Evolutionary conservation across 2,797 vertebrate genomes (phyloP).

Genomic region (Molossus alvarezi): DNA sequence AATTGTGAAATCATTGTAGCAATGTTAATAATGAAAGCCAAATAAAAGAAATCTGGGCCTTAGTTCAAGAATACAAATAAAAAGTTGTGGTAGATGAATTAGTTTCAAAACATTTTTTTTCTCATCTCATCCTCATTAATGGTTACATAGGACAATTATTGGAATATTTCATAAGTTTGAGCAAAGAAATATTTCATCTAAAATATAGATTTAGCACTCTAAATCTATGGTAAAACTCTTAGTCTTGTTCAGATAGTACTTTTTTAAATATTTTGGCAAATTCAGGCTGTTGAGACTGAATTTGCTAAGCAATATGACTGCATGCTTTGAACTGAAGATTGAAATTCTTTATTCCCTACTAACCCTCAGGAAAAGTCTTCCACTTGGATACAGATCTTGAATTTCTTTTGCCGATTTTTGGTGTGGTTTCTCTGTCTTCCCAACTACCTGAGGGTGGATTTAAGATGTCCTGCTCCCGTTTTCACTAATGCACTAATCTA

Average conservation of each 20-base stretch:
- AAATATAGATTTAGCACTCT: not conserved
- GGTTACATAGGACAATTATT: not conserved
- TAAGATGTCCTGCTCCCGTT: not conserved
- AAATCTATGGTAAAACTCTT: conserved; percentile 1
- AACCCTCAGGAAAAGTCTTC: not conserved
- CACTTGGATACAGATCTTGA: not conserved
- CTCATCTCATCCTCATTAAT: not conserved
- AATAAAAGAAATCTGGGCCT: conserved; percentile 22
- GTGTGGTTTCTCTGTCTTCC: conserved; percentile 7
- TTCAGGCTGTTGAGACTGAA: not conserved
- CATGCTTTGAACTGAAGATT: not conserved
- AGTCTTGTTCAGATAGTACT: conserved; percentile 8
- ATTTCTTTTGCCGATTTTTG: conserved; percentile 10
- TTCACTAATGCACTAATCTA: not conserved
- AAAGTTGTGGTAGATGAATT: conserved; percentile 6
- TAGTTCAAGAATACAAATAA: conserved; percentile 21
- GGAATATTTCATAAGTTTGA: conserved; percentile 38
- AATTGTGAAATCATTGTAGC: conserved; percentile 70
- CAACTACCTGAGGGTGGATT: not conserved
- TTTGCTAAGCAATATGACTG: not conserved
- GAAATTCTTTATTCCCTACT: not conserved
- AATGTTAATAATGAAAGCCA: conserved; percentile 58
- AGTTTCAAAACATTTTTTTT: not conserved
- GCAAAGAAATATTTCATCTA: conserved; percentile 20
- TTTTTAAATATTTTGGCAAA: conserved; percentile 1